These are phyloP conservation scores for Pseudolycoriella hygida DNA, from an alignment of 2,888 invertebrate species.

Conservation along the genomic window DNA sequence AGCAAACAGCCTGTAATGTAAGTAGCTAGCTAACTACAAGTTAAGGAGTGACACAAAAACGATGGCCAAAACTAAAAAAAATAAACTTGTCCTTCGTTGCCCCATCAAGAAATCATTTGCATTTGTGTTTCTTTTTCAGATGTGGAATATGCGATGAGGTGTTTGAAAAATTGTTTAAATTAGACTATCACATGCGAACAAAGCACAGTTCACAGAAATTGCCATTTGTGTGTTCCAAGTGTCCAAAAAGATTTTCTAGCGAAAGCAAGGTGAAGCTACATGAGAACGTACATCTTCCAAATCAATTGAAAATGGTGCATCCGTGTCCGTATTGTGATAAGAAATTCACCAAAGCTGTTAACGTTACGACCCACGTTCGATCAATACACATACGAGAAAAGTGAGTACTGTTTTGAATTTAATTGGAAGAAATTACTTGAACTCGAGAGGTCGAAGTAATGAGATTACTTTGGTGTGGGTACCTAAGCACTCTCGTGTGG, in stretches of 20 bases:
- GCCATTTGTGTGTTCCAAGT: constrained; percentile 9
- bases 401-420: no score
- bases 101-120: neutral
- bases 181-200: constrained; percentile 7
- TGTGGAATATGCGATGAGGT: constrained; percentile 8
- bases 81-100: neutral
- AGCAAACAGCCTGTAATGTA: no score
- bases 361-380: constrained; percentile 11
- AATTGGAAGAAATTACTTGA: no score
- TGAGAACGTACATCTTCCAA: constrained; percentile 15
- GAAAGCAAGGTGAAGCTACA: constrained; percentile 14
- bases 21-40: no score
- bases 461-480: no score
- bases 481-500: no score
- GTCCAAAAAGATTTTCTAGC: constrained; percentile 12
- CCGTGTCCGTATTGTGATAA: constrained; percentile 14
- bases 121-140: neutral
- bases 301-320: constrained; percentile 14
- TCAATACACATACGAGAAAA: constrained; percentile 20
- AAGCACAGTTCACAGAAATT: constrained; percentile 6
- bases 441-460: no score
- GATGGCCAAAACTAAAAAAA: neutral
- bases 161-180: constrained; percentile 6
- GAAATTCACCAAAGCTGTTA: constrained; percentile 10
- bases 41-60: neutral